These are phyloP conservation scores for Phyllotreta striolata DNA, from an alignment of 2,888 invertebrate species.

Conservation along the genomic window DNA sequence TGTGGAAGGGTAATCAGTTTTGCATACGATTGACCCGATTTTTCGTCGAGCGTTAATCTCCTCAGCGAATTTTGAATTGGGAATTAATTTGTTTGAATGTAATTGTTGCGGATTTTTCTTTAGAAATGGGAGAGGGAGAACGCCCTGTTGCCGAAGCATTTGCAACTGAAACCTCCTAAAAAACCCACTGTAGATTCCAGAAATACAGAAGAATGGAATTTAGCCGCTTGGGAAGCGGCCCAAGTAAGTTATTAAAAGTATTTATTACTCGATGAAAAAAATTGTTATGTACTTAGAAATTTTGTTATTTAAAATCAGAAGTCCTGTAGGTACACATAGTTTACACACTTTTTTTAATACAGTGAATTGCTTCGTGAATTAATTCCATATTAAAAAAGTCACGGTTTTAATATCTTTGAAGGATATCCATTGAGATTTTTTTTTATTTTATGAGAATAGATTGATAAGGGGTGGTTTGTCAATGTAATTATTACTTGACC, in stretches of 20 bases:
- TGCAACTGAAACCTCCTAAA: conserved; percentile 64
- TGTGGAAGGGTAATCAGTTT: conserved; percentile 10
- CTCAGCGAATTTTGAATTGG: too few relatives aligned
- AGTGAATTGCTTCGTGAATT: too few relatives aligned
- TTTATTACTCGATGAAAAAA: neutral
- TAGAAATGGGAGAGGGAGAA: conserved; percentile 73
- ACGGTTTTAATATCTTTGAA: too few relatives aligned
- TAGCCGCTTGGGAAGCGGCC: conserved; percentile 64
- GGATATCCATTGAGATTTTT: too few relatives aligned
- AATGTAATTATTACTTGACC: too few relatives aligned
- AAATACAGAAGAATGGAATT: conserved; percentile 63
- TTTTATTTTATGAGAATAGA: too few relatives aligned
- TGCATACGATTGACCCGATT: conserved; percentile 25
- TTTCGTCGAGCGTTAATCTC: neutral
- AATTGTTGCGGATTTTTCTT: conserved; percentile 27
- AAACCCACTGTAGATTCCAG: conserved; percentile 61
- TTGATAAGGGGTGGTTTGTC: too few relatives aligned
- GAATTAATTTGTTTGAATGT: neutral
- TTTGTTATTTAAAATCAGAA: too few relatives aligned
- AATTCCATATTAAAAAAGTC: too few relatives aligned
- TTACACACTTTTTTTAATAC: too few relatives aligned
- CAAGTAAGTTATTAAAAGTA: conserved; percentile 60
- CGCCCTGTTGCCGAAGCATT: conserved; percentile 63
- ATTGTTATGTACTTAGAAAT: too few relatives aligned
- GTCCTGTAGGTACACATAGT: too few relatives aligned